Evolutionary conservation across 1,140 invertebrate species (phyloP).

Genomic region (Pseudomyrmex sp.): DNA sequence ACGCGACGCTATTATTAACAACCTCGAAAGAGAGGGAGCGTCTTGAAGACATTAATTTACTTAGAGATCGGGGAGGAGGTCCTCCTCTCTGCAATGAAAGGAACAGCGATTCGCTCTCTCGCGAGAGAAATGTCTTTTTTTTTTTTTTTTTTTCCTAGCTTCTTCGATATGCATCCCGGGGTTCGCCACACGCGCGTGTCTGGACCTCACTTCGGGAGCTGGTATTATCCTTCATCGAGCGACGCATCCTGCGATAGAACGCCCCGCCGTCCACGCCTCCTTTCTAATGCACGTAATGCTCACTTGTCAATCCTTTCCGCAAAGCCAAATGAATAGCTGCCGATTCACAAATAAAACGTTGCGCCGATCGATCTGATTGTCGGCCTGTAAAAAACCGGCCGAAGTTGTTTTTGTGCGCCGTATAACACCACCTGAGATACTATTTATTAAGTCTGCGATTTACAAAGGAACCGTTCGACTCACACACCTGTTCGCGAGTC

Average conservation of each 20-base stretch:
- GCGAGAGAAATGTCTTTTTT: not conserved
- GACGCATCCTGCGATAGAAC: constrained; percentile 46
- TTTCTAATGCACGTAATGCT: constrained; percentile 47
- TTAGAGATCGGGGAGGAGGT: constrained; percentile 13
- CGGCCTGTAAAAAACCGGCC: constrained; percentile 13
- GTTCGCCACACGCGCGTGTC: constrained; percentile 18
- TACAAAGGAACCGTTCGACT: not conserved
- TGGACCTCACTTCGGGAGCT: constrained; percentile 27
- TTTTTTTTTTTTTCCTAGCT: constrained; percentile 34
- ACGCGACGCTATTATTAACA: constrained; percentile 44
- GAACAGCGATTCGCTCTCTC: constrained; percentile 13
- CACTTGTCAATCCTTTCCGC: constrained; percentile 54
- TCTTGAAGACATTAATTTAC: constrained; percentile 56
- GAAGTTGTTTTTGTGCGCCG: not conserved
- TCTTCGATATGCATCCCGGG: not conserved
- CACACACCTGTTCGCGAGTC: not conserved
- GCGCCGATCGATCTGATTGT: constrained; percentile 22
- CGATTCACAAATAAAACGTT: constrained; percentile 51
- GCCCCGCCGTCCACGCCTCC: constrained; percentile 27
- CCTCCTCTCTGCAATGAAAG: not conserved
- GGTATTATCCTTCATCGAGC: constrained; percentile 52
- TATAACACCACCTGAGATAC: not conserved
- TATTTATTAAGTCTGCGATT: constrained; percentile 37
- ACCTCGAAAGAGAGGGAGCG: not conserved
- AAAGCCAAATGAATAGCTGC: constrained; percentile 47